Evolutionary conservation across 1,140 invertebrate genomes (phyloP).

Genomic region (Delia radicum): DNA sequence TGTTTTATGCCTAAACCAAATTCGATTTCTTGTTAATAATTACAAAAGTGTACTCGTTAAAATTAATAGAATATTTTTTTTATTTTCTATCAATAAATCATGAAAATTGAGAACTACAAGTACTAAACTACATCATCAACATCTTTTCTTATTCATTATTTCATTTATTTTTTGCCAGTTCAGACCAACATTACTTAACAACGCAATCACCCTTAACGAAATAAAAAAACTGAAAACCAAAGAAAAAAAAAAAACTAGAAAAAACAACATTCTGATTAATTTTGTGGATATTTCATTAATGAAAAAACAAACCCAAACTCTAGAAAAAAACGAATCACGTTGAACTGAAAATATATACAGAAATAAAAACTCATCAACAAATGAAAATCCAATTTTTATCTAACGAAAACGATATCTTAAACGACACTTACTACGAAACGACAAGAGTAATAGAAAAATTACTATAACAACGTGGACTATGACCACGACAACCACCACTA

Average conservation of each 20-base stretch:
- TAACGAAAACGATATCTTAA: slow-evolving; percentile 3
- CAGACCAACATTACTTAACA: not conserved
- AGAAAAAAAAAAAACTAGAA: not conserved
- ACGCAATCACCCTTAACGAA: not conserved
- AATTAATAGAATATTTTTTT: not conserved
- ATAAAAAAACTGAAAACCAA: too few relatives aligned
- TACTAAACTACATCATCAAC: not conserved
- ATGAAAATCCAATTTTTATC: slow-evolving; percentile 21
- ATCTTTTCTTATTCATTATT: not conserved
- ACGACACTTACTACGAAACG: not conserved
- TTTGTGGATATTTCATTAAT: slow-evolving; percentile 2
- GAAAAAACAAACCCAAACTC: not conserved
- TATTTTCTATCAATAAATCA: not conserved
- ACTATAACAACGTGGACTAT: too few relatives aligned
- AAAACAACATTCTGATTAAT: not conserved
- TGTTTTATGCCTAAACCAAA: too few relatives aligned
- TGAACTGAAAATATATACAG: not conserved
- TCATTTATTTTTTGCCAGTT: not conserved
- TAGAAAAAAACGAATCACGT: not conserved
- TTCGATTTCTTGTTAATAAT: too few relatives aligned
- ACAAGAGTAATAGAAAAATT: not conserved
- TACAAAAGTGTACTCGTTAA: not conserved
- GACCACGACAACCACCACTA: not conserved
- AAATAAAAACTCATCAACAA: slow-evolving; percentile 10
- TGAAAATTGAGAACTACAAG: not conserved